Base-by-base conservation (phyloP, 2,888 invertebrate genomes). In the Pasiphila rectangulata region DNA sequence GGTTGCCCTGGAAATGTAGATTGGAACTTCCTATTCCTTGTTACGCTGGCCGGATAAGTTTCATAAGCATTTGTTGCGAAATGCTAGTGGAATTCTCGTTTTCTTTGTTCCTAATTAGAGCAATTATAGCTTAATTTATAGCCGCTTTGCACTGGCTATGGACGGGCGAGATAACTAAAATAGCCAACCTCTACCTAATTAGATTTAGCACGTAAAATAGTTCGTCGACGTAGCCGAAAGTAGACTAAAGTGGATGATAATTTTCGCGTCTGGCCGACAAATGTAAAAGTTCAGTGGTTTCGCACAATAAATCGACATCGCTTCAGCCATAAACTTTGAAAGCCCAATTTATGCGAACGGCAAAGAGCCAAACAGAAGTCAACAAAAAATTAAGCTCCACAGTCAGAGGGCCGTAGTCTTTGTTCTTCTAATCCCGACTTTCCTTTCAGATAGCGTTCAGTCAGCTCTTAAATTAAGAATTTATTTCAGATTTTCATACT, bases 401-500 rank as follows among this genome's bases (percentile, higher is more conserved):
- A 69, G 69, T 62, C 67, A 71, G 67, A 64, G 69, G 69, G 72
- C 69, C 67, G 67, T 62, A 63, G 67, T 77, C 81, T 79, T 82
- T 83, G 80, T 84, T 79, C 78, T 77, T 79, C 81, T 82, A 81
- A 83, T 78, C 76, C 81, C 71, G 75, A 77, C 77, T 81, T 81
- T 77, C 74, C 81, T 79, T 82, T 79, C 78, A 81, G 79, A 80
- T 80, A 78, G 79, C 79, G 74, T 80, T 83, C 80, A 82, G 76
- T 82, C 83, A 79, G 77, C 77, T 80, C 79, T 83, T 81, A 84
- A 83, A 83, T 84, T 83, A 83, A 81, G 83, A 84, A 84, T 83
- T 84, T 83, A 85, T 84, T 84, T 83, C 80, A 71, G 69, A 84
- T 83, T 83, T 84, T 83, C 78, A 81, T 83, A 83, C 82, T 83